Conservation (phyloP, 92 coral and sea anemone species). For the Parazoanthus darwini region DNA sequence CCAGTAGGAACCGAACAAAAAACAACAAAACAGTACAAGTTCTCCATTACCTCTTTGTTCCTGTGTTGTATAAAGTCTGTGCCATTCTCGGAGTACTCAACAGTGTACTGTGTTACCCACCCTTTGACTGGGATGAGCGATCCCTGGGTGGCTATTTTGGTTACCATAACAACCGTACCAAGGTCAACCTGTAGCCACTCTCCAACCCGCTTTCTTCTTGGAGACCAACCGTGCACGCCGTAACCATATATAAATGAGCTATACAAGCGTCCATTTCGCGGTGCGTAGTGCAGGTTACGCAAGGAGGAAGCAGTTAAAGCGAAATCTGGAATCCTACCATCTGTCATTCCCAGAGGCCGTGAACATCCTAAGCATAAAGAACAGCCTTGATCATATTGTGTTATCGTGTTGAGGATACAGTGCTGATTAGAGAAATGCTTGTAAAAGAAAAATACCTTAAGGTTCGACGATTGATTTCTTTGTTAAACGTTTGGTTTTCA, state of each 20-base stretch:
- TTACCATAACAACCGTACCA: not conserved
- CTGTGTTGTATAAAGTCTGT: not conserved
- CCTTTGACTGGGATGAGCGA: too few species aligned
- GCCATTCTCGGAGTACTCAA: not conserved
- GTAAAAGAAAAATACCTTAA: too few species aligned
- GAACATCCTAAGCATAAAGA: not conserved
- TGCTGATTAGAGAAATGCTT: too few species aligned
- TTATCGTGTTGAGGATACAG: too few species aligned
- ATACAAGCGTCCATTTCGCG: not conserved
- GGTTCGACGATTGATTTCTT: too few species aligned
- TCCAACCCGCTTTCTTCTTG: not conserved
- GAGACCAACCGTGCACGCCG: not conserved
- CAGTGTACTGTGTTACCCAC: not conserved
- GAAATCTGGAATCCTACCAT: not conserved
- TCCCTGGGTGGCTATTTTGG: not conserved
- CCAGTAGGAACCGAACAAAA: not conserved
- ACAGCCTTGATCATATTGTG: too few species aligned
- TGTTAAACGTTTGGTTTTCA: too few species aligned
- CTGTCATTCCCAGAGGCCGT: not conserved
- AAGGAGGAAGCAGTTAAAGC: not conserved
- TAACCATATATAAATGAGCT: not conserved
- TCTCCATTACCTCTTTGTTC: not conserved
- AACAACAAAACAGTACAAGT: too few species aligned
- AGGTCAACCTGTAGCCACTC: not conserved
- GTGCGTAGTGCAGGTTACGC: not conserved